These are phyloP conservation scores for Gymnopithys bicolor DNA, from an alignment of 2,797 vertebrate species.

Conservation along the genomic window DNA sequence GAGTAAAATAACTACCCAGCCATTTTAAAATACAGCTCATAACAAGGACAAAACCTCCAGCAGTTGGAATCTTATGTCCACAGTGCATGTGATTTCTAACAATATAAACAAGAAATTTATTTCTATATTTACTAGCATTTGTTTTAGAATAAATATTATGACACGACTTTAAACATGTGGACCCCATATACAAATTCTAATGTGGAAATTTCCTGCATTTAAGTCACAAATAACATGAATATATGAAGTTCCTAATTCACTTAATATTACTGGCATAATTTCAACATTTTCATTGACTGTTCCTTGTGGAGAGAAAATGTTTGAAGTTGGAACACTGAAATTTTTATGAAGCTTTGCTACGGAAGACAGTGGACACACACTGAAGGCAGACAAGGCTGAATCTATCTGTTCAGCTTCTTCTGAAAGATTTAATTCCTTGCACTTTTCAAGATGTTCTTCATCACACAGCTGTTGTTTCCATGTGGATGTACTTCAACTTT, in stretches of 20 bases:
- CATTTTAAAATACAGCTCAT: not conserved
- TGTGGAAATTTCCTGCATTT: not conserved
- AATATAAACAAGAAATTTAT: not conserved
- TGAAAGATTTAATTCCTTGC: not conserved
- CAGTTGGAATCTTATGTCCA: not conserved
- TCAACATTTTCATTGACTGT: slow-evolving; percentile 33
- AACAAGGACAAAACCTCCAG: not conserved
- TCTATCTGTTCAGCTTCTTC: not conserved
- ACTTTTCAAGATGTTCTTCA: not conserved
- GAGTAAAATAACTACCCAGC: not conserved
- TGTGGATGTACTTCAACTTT: not conserved
- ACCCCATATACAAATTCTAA: not conserved
- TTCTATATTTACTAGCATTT: not conserved
- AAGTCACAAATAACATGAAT: not conserved
- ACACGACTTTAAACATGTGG: not conserved
- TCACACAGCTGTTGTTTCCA: not conserved
- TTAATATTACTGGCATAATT: slow-evolving; percentile 61
- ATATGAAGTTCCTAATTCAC: not conserved
- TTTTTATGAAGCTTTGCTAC: slow-evolving; percentile 13
- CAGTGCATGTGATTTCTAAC: not conserved
- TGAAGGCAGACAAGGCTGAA: not conserved
- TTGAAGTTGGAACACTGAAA: not conserved
- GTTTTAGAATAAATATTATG: not conserved
- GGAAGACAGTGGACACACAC: slow-evolving; percentile 41
- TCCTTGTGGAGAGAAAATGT: slow-evolving; percentile 33